Base-by-base conservation (phyloP, 2,888 invertebrate species). In the Neoscelio sp. region DNA sequence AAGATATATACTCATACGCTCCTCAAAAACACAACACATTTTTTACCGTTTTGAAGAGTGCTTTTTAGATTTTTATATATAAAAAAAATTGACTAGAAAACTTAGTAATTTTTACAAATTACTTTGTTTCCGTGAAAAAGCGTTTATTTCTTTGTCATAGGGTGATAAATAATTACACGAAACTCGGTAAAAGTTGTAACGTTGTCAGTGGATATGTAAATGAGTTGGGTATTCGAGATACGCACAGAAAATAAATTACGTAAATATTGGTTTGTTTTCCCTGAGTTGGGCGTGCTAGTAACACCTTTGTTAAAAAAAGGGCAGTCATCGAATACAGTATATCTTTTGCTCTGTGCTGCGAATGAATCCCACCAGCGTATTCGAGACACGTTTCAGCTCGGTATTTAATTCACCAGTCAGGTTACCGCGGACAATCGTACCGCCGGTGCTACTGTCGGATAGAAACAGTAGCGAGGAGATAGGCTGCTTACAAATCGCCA, bases 281-380 rank as follows among this genome's bases (percentile, higher is more conserved):
- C 18, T 33, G 18, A 5, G 15, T 8, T 30, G 7, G 6, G 30
- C 18, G 52, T 10, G 10, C 13, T 38, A 23, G 33, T 18, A 38
- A 23, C 38, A 33, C 38, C n/a, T 35, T 8, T 13, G 38, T 6
- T 20, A 23, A 56, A 12, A 48, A 20, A 60, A 26, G 48, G n/a
- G 33, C 67, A 46, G 52, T 40, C 54, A 54, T 68, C 35, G 54
- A 56, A 8, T 18, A 26, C 38, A 54, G 60, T 78, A 64, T 78
- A 62, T 73, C 64, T 77, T 65, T 60, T 44, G 26, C 12, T 28
- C 23, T 35, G 35, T 18, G 46, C 18, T 13, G 18, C 40, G 71
- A 85, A 85, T 81, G 82, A 84, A 80, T 80, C 71, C 62, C 62
- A 26, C 30, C 40, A 64, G 46, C 52, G 76, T 78, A 86, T 86